Evolutionary conservation across 2,888 invertebrate genomes (phyloP), one percentile per base, ranked within the genome.

Genomic region (Stomorhina lunata): DNA sequence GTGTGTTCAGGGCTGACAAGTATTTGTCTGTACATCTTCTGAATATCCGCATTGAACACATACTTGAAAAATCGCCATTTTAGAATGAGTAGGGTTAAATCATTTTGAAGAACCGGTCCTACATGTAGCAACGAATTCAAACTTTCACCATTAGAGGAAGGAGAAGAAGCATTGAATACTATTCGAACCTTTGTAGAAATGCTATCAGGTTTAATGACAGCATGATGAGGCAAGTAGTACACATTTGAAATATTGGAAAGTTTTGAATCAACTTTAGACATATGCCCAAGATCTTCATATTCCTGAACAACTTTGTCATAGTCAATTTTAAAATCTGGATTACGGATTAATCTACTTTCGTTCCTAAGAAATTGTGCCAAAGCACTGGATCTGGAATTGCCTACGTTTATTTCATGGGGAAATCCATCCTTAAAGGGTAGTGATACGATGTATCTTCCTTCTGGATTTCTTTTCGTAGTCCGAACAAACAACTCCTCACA

Each of bases 51-150:
- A 20, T 59, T 73, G 7, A 82, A 82, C 2, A 75, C 72, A 55
- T 61, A 77, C 25, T 40, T 37, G n/a, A 45, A 55, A 15, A 32
- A 25, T 1, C 79, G 66, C 81, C 69, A 84, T 27, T 77, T 84
- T 0, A 32, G 37, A 25, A 84, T 34, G 2, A 84, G 66, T 2
- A 48, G 53, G 0, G 80, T 17, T 5, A 84, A 66, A 27, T 81
- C 80, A 34, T 45, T 61, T 27, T 83, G 85, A 7, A 84, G 29
- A n/a, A 61, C 59, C 15, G 82, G 76, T 9, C 83, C 80, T 27
- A 48, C 22, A 7, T 61, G 29, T 1, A 84, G 53, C 53, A 81
- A 4, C 80, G 78, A 34, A n/a, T n/a, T n/a, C n/a, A n/a, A n/a
- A n/a, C n/a, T n/a, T n/a, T n/a, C n/a, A n/a, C n/a, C n/a, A n/a